Evolutionary conservation across 2,888 invertebrate genomes (phyloP), one percentile per base, ranked within the genome.

Genomic region (Neoaliturus tenellus): DNA sequence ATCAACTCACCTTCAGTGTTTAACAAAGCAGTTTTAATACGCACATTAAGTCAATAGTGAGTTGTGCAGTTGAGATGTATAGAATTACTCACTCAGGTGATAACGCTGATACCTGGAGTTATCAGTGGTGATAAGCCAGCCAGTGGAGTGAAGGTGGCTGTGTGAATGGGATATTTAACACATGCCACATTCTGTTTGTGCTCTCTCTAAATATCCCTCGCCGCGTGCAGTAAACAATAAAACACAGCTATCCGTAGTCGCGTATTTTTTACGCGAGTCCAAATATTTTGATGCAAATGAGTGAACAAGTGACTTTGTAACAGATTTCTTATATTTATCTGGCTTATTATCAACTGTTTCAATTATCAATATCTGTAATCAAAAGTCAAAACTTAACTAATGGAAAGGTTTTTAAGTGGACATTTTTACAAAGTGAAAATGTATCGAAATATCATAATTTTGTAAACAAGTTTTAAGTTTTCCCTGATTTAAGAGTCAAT

Each of bases 171-270:
- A 44, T 75, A 75, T 75, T 75, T 75, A 75, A 48, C 75, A 75
- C 75, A 75, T 75, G 48, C 28, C 44, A 25, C 28, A n/a, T 25
- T 75, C 48, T 75, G 75, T 75, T 75, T 75, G 75, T 39, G 71
- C 20, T 75, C 28, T 75, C 41, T 44, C 48, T 75, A 75, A 75
- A 75, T 41, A 44, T 31, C 44, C 44, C 62, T 14, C 62, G 10
- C 2, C 28, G 1, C 62, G 20, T 10, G 20, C 5, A 6, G 23
- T 51, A 51, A 51, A 51, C 51, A 51, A 23, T 17, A 44, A n/a
- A n/a, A 51, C 51, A 51, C 51, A 12, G 17, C 44, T 44, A 3
- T 44, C 44, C 17, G 44, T 44, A 44, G 44, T n/a, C n/a, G n/a
- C n/a, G n/a, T n/a, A n/a, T n/a, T n/a, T n/a, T n/a, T n/a, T n/a